These are phyloP conservation scores for Vidua chalybeata DNA, from an alignment of 2,113 vertebrate genomes.

Conservation along the genomic window DNA sequence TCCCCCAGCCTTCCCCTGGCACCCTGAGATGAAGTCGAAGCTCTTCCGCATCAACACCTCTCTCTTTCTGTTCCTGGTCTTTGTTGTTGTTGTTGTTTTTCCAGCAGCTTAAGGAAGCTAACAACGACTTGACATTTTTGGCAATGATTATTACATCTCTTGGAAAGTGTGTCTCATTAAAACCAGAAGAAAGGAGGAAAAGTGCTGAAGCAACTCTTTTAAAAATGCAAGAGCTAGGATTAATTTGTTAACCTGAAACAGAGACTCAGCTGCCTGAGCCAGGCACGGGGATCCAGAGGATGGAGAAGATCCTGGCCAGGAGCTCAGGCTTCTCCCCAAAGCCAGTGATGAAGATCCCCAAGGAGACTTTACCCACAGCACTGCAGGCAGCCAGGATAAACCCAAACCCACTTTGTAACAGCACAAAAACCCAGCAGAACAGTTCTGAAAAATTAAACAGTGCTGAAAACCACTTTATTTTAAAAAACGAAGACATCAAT, in stretches of 20 bases:
- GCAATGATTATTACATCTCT: slow-evolving; percentile 47
- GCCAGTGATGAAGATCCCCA: not conserved
- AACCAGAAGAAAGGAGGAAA: slow-evolving; percentile 1
- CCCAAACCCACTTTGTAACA: not conserved
- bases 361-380: not conserved
- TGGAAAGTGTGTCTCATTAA: slow-evolving; percentile 58
- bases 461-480: not conserved
- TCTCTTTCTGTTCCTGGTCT: not conserved
- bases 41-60: not conserved
- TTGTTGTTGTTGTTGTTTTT: slow-evolving; percentile 3
- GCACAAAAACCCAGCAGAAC: not conserved
- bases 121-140: slow-evolving; percentile 37
- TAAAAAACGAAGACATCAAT: not conserved
- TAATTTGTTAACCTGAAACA: not conserved
- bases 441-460: not conserved
- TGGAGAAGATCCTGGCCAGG: not conserved
- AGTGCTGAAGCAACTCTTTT: slow-evolving; percentile 57
- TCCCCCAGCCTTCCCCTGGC: not conserved
- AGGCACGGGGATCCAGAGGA: rapidly evolving
- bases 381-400: not conserved
- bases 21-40: not conserved
- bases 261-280: not conserved
- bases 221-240: not conserved
- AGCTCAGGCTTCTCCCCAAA: not conserved
- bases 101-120: slow-evolving; percentile 43